These are phyloP conservation scores for Ophonus ardosiacus DNA, from an alignment of 2,888 invertebrate genomes.

Conservation along the genomic window DNA sequence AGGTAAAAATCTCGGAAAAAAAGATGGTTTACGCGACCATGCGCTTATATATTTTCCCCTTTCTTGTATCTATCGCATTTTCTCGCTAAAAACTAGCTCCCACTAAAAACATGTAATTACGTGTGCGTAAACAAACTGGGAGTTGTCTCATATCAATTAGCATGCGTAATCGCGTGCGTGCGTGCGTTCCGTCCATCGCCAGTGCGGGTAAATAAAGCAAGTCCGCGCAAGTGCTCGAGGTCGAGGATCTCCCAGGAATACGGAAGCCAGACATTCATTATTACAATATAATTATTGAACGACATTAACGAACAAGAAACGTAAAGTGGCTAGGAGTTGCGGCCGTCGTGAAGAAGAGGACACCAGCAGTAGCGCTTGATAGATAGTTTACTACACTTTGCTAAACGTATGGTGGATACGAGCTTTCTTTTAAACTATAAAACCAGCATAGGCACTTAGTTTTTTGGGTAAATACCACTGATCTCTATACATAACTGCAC, in stretches of 20 bases:
- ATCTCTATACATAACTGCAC: too few relatives aligned
- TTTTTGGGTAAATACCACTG: too few relatives aligned
- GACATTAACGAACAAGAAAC: constrained; percentile 64
- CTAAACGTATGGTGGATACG: neutral
- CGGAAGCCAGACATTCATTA: constrained; percentile 67
- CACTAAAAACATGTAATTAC: neutral
- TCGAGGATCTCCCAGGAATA: constrained; percentile 66
- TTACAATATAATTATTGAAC: constrained; percentile 67
- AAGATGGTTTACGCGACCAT: neutral
- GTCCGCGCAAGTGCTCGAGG: constrained; percentile 54
- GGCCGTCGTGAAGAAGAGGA: constrained; percentile 1
- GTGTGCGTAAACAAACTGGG: neutral
- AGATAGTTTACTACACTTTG: neutral
- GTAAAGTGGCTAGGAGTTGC: constrained; percentile 47
- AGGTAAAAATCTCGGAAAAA: neutral
- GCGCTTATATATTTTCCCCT: neutral
- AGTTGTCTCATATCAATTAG: constrained; percentile 34
- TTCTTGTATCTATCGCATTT: neutral
- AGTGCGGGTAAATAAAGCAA: constrained; percentile 22
- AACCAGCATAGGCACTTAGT: too few relatives aligned
- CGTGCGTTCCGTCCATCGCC: constrained; percentile 33
- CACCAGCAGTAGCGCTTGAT: neutral
- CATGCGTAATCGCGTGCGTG: constrained; percentile 31
- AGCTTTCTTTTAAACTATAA: neutral
- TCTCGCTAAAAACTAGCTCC: neutral